A percentile compares a stretch with the other conserved stretches of the same genome.
phyloP scores from a whole-genome alignment of 2,888 invertebrate species.

The Lymantria monacha region DNA sequence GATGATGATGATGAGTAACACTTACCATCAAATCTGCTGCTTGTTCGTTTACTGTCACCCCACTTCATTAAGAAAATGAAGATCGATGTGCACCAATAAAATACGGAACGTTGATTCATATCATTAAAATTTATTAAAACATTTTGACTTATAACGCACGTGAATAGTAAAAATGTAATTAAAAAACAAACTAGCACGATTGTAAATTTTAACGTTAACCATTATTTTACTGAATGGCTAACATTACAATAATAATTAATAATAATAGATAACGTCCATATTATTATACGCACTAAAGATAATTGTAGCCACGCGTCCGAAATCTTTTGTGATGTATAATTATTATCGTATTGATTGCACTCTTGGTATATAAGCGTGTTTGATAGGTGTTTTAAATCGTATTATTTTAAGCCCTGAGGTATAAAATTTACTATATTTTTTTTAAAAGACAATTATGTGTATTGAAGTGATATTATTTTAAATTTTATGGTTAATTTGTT shows the following conservation, averaged over 20 bases:
- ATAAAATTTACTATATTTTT: slow-evolving; percentile 13
- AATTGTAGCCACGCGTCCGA: slow-evolving; percentile 1
- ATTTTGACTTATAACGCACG: no score
- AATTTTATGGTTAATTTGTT: slow-evolving; percentile 28
- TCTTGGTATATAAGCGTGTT: background rate
- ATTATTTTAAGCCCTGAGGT: slow-evolving; percentile 25
- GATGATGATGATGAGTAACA: no score
- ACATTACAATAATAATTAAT: slow-evolving; percentile 32
- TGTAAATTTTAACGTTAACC: background rate
- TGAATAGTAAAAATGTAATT: no score
- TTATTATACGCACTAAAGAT: slow-evolving; percentile 59
- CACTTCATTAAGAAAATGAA: no score
- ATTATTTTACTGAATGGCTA: slow-evolving; percentile 24
- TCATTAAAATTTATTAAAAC: no score
- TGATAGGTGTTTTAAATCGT: slow-evolving; percentile 36
- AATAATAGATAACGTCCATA: slow-evolving; percentile 48
- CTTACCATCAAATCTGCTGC: no score
- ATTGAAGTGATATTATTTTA: slow-evolving; percentile 29
- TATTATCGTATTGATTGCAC: background rate
- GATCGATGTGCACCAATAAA: no score
- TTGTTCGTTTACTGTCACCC: no score
- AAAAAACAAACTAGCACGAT: background rate
- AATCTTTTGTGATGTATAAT: background rate
- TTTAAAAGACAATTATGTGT: slow-evolving; percentile 12
- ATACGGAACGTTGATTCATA: no score